phyloP scores from a whole-genome alignment of 37 sponge, comb jelly and placozoan species.

The Haliclona indistincta region DNA sequence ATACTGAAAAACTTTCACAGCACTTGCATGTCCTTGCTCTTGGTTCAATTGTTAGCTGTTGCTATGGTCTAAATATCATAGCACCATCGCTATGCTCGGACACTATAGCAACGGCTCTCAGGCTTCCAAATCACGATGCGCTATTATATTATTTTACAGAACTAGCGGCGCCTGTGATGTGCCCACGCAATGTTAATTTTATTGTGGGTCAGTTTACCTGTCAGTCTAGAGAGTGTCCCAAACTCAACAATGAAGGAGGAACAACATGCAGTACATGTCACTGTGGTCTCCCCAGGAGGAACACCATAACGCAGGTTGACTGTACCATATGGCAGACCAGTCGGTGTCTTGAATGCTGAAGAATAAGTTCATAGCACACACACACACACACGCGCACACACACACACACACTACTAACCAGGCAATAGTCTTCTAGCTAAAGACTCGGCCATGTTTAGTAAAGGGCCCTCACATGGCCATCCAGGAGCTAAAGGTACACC shows the following conservation, averaged over 20 bases:
- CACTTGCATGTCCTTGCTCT: too few species aligned
- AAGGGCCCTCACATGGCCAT: constrained; percentile 84
- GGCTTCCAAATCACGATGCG: too few species aligned
- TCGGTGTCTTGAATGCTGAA: constrained; percentile 70
- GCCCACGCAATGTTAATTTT: not conserved
- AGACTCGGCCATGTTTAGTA: constrained; percentile 68
- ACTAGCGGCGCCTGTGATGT: not conserved
- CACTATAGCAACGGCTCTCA: too few species aligned
- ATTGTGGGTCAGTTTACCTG: constrained; percentile 36
- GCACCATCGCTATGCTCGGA: too few species aligned
- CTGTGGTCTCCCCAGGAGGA: constrained; percentile 52
- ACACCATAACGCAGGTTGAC: constrained; percentile 69
- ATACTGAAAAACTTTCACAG: too few species aligned
- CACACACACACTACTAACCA: too few species aligned
- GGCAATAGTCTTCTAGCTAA: constrained; percentile 69
- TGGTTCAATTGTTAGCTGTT: too few species aligned
- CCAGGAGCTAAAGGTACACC: constrained; percentile 42
- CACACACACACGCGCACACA: too few species aligned
- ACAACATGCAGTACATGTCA: constrained; percentile 75
- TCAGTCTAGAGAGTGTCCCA: constrained; percentile 68
- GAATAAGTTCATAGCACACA: not conserved
- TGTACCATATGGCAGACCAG: constrained; percentile 79
- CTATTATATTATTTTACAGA: too few species aligned
- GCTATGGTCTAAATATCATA: too few species aligned
- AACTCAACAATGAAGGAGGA: constrained; percentile 71